Conservation (phyloP, 1,140 invertebrate genomes). For the Drosophila punjabiensis region DNA sequence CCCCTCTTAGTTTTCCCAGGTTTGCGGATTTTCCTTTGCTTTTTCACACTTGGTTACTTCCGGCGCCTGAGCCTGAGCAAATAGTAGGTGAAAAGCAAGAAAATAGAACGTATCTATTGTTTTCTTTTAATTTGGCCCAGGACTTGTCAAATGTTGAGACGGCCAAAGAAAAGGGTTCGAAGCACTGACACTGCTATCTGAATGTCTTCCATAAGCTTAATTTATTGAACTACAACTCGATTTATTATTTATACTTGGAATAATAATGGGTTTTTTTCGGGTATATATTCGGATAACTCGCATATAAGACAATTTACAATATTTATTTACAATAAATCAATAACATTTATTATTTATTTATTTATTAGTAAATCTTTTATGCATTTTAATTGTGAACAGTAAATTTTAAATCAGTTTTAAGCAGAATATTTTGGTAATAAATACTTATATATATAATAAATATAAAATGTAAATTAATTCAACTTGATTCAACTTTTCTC, state of each 20-base stretch:
- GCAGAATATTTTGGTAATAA: background rate
- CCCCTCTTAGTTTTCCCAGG: constrained; percentile 19
- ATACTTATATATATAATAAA: background rate
- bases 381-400: background rate
- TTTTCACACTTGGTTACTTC: constrained; percentile 83
- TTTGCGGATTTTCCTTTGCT: constrained; percentile 70
- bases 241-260: background rate
- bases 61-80: constrained; percentile 47
- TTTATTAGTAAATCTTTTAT: background rate
- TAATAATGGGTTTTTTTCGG: background rate
- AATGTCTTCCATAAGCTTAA: background rate
- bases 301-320: background rate
- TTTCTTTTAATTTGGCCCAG: constrained; percentile 77
- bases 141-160: constrained; percentile 37
- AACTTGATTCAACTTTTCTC: background rate
- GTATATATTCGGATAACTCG: background rate
- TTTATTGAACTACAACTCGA: constrained; percentile 1
- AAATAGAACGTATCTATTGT: constrained; percentile 54
- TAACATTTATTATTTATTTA: no score
- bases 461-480: background rate
- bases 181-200: background rate
- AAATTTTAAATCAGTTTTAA: background rate
- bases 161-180: background rate
- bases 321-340: background rate
- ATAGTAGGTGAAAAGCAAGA: constrained; percentile 23